These are phyloP conservation scores for Paelopatides confundens DNA, from an alignment of 53 echinoderm and acorn worm species.

Conservation along the genomic window DNA sequence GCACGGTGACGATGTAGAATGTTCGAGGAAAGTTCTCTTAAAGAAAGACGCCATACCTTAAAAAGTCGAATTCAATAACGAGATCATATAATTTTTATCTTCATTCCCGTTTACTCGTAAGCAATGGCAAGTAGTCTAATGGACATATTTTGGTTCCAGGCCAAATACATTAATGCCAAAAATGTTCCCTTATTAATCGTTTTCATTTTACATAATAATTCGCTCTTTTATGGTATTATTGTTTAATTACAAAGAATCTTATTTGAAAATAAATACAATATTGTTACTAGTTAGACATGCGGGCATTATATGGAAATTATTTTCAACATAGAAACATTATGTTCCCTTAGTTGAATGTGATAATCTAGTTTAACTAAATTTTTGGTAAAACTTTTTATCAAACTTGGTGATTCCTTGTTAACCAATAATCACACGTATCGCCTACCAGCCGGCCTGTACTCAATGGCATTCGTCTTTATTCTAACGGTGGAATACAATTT, in stretches of 20 bases:
- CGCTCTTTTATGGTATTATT: neutral
- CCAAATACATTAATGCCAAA: no score
- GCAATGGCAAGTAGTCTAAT: neutral
- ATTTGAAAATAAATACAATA: neutral
- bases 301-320: neutral
- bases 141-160: neutral
- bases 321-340: slow-evolving; percentile 9
- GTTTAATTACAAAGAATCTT: neutral
- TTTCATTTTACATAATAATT: neutral
- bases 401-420: neutral
- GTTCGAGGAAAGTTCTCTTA: no score
- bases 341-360: neutral
- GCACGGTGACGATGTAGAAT: no score
- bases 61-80: neutral
- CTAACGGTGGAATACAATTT: no score
- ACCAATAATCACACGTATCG: no score
- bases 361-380: neutral
- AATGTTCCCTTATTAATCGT: neutral
- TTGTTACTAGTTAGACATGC: no score
- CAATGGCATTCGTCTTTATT: no score
- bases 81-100: neutral
- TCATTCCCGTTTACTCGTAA: neutral
- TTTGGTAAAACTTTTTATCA: neutral
- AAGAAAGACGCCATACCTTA: neutral
- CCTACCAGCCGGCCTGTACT: no score